A percentile compares a stretch with the other conserved stretches of the same genome.
Evolutionary conservation across 2,113 vertebrate species (phyloP).

Genomic region (Tricholaema leucomelas): DNA sequence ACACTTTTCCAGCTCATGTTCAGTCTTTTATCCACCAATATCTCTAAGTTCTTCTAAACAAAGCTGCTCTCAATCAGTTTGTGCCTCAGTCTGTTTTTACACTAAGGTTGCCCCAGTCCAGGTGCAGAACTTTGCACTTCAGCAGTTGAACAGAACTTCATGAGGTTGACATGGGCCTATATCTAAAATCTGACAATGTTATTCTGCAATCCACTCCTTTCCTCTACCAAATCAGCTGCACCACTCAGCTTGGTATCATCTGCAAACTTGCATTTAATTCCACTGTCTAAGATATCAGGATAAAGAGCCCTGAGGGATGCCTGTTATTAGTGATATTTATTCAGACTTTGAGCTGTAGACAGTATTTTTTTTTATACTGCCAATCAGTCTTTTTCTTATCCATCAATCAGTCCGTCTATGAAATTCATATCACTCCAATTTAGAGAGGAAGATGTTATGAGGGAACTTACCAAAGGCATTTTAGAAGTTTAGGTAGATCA

Average conservation of each 20-base stretch:
- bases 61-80: fast-evolving
- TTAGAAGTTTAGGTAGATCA: background rate
- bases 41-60: too few species aligned
- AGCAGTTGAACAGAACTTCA: background rate
- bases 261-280: too few species aligned
- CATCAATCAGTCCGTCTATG: background rate
- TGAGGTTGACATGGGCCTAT: background rate
- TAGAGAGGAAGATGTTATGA: background rate
- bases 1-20: too few species aligned
- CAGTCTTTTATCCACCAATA: too few species aligned
- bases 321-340: background rate
- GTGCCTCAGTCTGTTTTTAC: background rate
- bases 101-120: fast-evolving
- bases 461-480: background rate
- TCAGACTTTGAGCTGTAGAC: background rate
- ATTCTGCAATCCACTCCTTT: background rate
- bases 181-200: background rate
- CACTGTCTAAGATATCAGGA: too few species aligned
- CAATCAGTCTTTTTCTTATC: too few species aligned
- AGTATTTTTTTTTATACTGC: background rate
- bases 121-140: too few species aligned
- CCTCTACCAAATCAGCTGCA: too few species aligned
- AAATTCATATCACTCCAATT: background rate
- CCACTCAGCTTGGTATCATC: too few species aligned
- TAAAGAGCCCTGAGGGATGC: too few species aligned